Conservation (phyloP, 2,113 vertebrate species). For the Oryctolagus cuniculus region DNA sequence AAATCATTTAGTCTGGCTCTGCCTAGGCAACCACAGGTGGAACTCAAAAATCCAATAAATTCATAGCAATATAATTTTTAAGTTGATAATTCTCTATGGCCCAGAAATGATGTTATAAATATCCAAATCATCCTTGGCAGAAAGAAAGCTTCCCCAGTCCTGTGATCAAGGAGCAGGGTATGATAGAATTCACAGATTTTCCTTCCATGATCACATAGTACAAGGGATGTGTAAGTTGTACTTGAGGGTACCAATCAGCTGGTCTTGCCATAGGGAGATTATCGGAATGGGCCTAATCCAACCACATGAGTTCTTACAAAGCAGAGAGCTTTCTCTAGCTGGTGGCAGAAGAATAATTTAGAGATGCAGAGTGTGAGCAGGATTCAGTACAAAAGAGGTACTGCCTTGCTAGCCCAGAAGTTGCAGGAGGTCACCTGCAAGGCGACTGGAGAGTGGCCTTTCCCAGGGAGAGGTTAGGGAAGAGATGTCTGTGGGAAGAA, state of each 20-base stretch:
- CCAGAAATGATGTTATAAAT: too few species aligned
- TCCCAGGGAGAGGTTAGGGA: neutral
- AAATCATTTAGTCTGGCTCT: too few species aligned
- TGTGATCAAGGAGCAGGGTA: neutral
- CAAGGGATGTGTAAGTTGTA: neutral
- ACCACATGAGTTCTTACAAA: neutral
- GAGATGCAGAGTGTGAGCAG: neutral
- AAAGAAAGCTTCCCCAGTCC: too few species aligned
- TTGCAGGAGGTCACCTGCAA: neutral
- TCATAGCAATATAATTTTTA: too few species aligned
- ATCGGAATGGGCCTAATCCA: neutral
- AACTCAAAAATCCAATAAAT: too few species aligned
- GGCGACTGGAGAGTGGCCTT: neutral
- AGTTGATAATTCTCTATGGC: too few species aligned
- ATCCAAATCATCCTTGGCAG: too few species aligned
- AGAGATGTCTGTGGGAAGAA: neutral
- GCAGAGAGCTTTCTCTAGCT: neutral
- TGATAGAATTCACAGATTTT: neutral
- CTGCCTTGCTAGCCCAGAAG: neutral
- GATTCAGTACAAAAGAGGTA: neutral
- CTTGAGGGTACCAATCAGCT: slow-evolving; percentile 5
- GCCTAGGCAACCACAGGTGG: too few species aligned
- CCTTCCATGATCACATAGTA: neutral
- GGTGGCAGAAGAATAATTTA: neutral
- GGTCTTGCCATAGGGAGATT: neutral